Evolutionary conservation across 2,888 invertebrate genomes (phyloP), one percentile per base, ranked within the genome.

Genomic region (Caenorhabditis sp.): DNA sequence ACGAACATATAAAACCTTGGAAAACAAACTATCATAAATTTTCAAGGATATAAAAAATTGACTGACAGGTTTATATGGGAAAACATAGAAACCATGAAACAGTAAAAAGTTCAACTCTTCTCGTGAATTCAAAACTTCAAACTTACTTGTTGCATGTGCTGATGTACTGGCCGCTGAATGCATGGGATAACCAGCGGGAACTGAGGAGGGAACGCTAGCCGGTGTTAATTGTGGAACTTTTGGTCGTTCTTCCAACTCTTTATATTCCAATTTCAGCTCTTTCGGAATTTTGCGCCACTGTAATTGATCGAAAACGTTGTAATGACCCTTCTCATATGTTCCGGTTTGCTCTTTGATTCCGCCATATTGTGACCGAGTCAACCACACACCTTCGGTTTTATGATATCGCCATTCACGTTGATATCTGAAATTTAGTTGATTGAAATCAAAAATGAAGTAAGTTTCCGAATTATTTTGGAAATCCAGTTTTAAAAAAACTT

Each of bases 221-320:
- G 20, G 52, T n/a, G 52, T 43, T 14, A 70, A 43, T 20, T 70
- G 49, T 25, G 82, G 82, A 52, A 83, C 56, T 38, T 87, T 87
- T 14, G 95, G 95, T 89, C 94, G 92, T 78, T 94, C 95, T 91
- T 99, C 97, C 89, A 99, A 91, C 91, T 97, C 96, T 91, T 95
- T 95, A 91, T 97, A 97, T 91, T 99, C 97, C 90, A 99, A 91
- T 91, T 95, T 93, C 91, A 99, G 96, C 91, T 97, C 97, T 91
- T 97, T 97, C 88, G 95, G 85, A 67, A 74, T 74, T 92, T 97
- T 97, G 89, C 97, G 92, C 97, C 99, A 99, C 90, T 94, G 96
- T 90, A 95, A 94, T 88, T 95, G 95, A 91, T 99, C 99, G 90
- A 99, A 99, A 91, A 96, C 96, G 91, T 95, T 97, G 91, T 99